phyloP scores from a whole-genome alignment of 2,113 vertebrate species.

The Centrocercus urophasianus region DNA sequence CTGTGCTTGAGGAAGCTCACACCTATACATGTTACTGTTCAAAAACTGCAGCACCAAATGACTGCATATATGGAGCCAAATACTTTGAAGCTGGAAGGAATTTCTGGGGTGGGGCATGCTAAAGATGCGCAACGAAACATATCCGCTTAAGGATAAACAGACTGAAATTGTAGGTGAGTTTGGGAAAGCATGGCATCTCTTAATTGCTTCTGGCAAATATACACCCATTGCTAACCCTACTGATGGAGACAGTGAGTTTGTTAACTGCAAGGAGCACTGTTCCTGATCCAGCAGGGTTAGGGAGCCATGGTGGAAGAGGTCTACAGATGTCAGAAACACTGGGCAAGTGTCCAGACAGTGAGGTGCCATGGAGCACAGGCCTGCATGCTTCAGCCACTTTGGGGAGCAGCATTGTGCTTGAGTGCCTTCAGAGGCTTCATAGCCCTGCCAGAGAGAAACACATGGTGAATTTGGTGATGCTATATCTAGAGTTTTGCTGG shows the following conservation, averaged over 20 bases:
- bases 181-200: neutral
- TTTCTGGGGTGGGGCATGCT: neutral
- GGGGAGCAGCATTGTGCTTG: neutral
- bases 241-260: neutral
- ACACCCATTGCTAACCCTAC: neutral
- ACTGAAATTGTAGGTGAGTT: neutral
- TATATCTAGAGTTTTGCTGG: neutral
- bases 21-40: neutral
- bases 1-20: neutral
- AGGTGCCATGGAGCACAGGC: neutral
- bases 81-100: neutral
- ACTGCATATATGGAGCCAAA: neutral
- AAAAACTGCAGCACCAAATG: neutral
- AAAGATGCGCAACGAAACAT: neutral
- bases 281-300: neutral
- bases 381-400: neutral
- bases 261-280: neutral
- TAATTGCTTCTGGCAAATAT: neutral
- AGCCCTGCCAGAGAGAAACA: neutral
- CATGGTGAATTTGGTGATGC: neutral
- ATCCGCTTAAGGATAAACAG: no score
- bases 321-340: neutral
- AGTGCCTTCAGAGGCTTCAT: neutral
- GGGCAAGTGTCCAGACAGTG: accelerated
- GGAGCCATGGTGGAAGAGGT: neutral